Evolutionary conservation across 2,797 vertebrate species (phyloP), one percentile per base, ranked within the genome.

Genomic region (Novumbra hubbsi): DNA sequence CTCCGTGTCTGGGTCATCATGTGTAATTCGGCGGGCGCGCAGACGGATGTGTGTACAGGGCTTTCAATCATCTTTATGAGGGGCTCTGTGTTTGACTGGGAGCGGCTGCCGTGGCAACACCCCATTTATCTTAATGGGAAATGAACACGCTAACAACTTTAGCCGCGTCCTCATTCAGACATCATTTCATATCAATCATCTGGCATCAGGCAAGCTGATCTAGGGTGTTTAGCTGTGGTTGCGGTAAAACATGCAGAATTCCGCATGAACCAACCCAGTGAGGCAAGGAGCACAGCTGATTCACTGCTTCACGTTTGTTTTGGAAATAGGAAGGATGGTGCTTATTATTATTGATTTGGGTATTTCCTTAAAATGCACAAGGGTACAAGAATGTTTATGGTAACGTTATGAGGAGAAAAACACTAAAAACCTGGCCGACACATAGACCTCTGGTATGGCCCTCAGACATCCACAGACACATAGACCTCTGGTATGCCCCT

Each of bases 11-110:
- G 24, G 73, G 81, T 80, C 77, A 83, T 86, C 82, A 82, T 80
- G 75, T 74, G 79, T 80, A 76, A 82, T 86, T 83, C 82, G 73
- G 71, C 24, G 1, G 73, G 64, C 72, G 73, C 70, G 68, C 75
- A 64, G 72, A 81, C 28, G 70, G 77, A 83, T 78, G 80, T 79
- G 78, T 82, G 80, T 78, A 75, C 73, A 73, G 71, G 71, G 81
- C 81, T 83, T 82, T 86, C 83, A 82, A 73, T 86, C 81, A 80
- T 76, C 75, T 80, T 83, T 74, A 77, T 72, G 78, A 78, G 75
- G 73, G 67, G 55, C 74, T 68, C 72, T 57, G 41, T 69, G 66
- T 19, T 50, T 38, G 65, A 69, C 15, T 57, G 62, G 19, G 28
- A 49, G 68, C 16, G 73, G 70, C 68, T 72, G 73, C 64, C 76